phyloP scores from a whole-genome alignment of 2,888 invertebrate species.

The Strigamia crassipes region DNA sequence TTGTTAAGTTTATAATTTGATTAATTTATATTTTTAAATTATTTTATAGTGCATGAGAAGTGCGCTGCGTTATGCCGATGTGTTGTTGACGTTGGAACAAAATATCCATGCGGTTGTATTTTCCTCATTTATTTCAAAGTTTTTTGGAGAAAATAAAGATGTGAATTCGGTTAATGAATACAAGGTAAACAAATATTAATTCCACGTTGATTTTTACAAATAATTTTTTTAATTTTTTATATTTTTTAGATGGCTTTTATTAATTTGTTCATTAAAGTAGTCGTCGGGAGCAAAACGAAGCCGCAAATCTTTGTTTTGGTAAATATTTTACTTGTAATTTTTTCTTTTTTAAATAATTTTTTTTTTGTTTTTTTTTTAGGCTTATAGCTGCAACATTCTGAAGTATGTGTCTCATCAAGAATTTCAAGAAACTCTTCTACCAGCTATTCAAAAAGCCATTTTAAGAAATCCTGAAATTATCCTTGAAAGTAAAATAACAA shows the following conservation, averaged over 20 bases:
- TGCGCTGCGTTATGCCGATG: conserved; percentile 61
- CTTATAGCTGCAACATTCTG: conserved; percentile 70
- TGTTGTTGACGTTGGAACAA: conserved; percentile 62
- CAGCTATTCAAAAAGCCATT: conserved; percentile 87
- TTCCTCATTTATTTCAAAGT: conserved; percentile 68
- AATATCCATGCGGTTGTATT: conserved; percentile 68
- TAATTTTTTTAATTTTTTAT: conserved; percentile 13
- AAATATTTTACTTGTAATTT: conserved; percentile 1
- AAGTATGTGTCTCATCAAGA: conserved; percentile 68
- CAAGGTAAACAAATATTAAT: conserved; percentile 62
- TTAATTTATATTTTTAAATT: not conserved
- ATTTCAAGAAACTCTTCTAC: conserved; percentile 75
- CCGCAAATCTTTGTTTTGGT: conserved; percentile 68
- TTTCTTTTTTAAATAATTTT: not conserved
- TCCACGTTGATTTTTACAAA: not conserved
- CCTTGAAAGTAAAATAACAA: conserved; percentile 65
- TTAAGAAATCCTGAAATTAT: conserved; percentile 91
- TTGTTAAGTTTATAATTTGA: not conserved
- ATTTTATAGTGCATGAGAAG: not conserved
- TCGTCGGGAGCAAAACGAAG: conserved; percentile 76
- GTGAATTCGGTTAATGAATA: conserved; percentile 62
- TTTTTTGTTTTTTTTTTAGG: conserved; percentile 51
- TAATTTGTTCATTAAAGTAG: conserved; percentile 71
- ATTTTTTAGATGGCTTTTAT: conserved; percentile 62
- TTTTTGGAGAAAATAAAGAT: conserved; percentile 63